phyloP scores from a whole-genome alignment of 2,113 vertebrate species.

The Actinemys pallida region DNA sequence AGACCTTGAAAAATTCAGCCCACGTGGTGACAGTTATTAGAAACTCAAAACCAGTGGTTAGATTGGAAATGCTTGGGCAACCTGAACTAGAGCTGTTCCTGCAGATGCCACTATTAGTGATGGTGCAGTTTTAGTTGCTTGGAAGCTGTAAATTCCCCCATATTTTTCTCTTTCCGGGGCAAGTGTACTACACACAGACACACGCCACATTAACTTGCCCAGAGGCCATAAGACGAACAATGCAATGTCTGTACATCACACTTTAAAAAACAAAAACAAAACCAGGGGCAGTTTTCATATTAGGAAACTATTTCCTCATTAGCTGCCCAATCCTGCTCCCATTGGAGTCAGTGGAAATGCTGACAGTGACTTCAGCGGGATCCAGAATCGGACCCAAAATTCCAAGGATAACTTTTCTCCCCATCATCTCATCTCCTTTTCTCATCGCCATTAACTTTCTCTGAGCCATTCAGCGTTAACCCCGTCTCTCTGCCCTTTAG shows the following conservation, averaged over 20 bases:
- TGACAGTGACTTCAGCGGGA: neutral
- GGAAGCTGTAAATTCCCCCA: neutral
- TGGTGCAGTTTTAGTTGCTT: neutral
- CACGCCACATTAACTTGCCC: too few species aligned
- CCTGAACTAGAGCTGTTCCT: neutral
- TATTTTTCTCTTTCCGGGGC: neutral
- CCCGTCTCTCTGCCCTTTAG: neutral
- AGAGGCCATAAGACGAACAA: neutral
- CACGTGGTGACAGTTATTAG: neutral
- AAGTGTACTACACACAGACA: neutral
- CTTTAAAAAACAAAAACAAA: neutral
- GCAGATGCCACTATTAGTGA: neutral
- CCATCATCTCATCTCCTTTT: neutral
- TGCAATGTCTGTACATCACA: neutral
- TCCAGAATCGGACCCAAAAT: neutral
- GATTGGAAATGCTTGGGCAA: neutral
- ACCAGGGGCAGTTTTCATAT: neutral
- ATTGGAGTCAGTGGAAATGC: neutral
- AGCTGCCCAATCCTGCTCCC: neutral
- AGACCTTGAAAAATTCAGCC: neutral
- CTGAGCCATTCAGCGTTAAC: neutral
- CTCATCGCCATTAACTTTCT: neutral
- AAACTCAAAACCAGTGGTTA: neutral
- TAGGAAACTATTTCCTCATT: neutral
- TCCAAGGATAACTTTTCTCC: neutral